Conservation (phyloP, 2,888 invertebrate species). For the Metellina segmentata region DNA sequence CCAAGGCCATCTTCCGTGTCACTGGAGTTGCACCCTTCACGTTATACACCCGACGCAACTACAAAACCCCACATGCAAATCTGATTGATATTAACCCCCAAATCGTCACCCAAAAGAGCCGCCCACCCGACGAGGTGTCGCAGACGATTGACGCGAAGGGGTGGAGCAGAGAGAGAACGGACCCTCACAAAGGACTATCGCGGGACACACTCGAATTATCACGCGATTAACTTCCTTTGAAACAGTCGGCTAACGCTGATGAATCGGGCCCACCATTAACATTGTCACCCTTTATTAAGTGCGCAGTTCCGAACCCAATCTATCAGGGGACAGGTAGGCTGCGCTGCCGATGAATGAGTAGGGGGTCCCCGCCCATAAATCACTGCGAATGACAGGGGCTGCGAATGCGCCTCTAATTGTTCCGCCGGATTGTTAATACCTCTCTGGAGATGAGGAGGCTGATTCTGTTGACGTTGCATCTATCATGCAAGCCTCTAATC, state of each 20-base stretch:
- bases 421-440: conserved; percentile 35
- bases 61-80: no score
- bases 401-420: conserved; percentile 44
- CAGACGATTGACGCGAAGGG: background rate
- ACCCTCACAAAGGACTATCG: background rate
- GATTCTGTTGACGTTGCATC: conserved; percentile 18
- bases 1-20: no score
- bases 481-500: background rate
- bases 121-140: no score
- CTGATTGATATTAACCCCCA: no score
- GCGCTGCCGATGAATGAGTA: conserved; percentile 52
- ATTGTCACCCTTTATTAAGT: conserved; percentile 75
- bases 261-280: conserved; percentile 67
- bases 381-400: conserved; percentile 50
- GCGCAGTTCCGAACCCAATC: conserved; percentile 58
- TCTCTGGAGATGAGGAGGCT: conserved; percentile 10
- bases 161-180: background rate
- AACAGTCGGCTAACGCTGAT: conserved; percentile 56
- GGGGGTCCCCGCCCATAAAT: conserved; percentile 55
- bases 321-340: conserved; percentile 70
- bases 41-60: no score
- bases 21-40: no score
- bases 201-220: conserved; percentile 42
- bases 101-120: no score
- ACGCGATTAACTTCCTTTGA: conserved; percentile 52